phyloP scores from a whole-genome alignment of 2,113 vertebrate species.

The Jaculus jaculus region DNA sequence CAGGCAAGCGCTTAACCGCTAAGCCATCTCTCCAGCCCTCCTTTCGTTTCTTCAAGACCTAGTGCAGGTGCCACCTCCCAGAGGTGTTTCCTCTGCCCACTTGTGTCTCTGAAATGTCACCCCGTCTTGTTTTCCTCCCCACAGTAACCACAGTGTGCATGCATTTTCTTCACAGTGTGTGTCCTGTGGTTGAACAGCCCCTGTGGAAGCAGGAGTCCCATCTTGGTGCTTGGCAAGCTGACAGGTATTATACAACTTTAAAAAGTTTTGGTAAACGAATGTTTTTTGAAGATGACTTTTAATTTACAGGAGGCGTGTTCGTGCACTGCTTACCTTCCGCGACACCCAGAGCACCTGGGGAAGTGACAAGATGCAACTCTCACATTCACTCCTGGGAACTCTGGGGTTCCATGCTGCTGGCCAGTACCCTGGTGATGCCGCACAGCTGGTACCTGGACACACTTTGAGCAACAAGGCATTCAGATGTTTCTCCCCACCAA shows the following conservation, averaged over 20 bases:
- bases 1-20: no score
- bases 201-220: not conserved
- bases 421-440: not conserved
- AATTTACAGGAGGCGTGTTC: not conserved
- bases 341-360: no score
- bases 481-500: accelerated
- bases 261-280: not conserved
- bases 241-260: not conserved
- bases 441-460: not conserved
- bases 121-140: not conserved
- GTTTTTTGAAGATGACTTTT: not conserved
- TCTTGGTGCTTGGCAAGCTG: not conserved
- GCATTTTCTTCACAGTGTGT: not conserved
- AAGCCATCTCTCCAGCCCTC: no score
- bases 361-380: no score
- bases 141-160: not conserved
- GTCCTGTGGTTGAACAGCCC: not conserved
- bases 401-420: not conserved
- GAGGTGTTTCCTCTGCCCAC: not conserved
- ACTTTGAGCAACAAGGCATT: not conserved
- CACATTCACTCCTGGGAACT: not conserved
- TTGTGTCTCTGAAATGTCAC: not conserved
- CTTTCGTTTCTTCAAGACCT: not conserved
- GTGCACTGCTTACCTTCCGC: not conserved
- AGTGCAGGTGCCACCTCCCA: not conserved